phyloP scores from a whole-genome alignment of 2,888 invertebrate genomes.

The Thysanoteuthis rhombus region DNA sequence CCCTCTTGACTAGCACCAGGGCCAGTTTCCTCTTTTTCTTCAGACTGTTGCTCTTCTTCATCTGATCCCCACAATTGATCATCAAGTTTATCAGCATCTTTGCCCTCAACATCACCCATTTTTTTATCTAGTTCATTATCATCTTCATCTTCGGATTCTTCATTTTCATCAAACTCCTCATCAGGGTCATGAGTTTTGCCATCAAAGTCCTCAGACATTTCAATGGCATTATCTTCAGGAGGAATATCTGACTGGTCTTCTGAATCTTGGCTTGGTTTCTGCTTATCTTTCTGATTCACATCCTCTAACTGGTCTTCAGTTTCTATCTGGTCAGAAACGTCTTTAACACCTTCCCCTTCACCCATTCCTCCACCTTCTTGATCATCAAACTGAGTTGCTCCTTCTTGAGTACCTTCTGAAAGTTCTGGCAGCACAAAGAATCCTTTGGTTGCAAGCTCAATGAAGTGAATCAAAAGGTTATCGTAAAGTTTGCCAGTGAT shows the following conservation, averaged over 20 bases:
- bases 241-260: conserved; percentile 53
- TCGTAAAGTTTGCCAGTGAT: conserved; percentile 85
- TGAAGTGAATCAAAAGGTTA: conserved; percentile 84
- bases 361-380: conserved; percentile 85
- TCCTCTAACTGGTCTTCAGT: conserved; percentile 90
- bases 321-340: conserved; percentile 92
- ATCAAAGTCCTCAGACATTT: conserved; percentile 96
- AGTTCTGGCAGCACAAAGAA: conserved; percentile 92
- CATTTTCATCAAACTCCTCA: conserved; percentile 69
- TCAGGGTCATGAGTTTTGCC: conserved; percentile 80
- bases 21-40: conserved; percentile 68
- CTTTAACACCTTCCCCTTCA: conserved; percentile 91
- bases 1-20: conserved; percentile 62
- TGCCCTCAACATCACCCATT: conserved; percentile 91
- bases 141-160: conserved; percentile 75
- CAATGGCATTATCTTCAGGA: conserved; percentile 72
- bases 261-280: conserved; percentile 63
- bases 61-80: conserved; percentile 73
- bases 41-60: conserved; percentile 75
- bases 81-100: conserved; percentile 65
- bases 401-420: conserved; percentile 72
- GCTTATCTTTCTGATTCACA: conserved; percentile 76
- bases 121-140: conserved; percentile 90
- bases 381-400: conserved; percentile 69
- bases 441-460: conserved; percentile 85